Conservation (phyloP, 2,113 vertebrate genomes). For the Etia nguti region DNA sequence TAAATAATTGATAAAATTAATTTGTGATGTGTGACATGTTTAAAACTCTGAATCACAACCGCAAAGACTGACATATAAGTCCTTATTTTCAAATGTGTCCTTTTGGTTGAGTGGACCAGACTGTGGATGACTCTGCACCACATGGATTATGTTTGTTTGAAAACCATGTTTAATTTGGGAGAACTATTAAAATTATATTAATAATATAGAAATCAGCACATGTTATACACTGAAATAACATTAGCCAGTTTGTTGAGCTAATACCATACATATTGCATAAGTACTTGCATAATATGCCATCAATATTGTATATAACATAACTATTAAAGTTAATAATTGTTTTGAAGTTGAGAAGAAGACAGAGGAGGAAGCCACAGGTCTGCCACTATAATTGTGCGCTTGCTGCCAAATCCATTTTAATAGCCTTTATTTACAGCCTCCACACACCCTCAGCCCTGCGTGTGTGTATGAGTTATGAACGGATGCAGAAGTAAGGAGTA, state of each 20-base stretch:
- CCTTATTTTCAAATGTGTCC: background rate
- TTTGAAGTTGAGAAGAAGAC: background rate
- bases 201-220: background rate
- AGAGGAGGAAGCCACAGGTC: background rate
- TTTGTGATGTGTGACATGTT: background rate
- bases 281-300: background rate
- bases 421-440: constrained; percentile 41
- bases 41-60: background rate
- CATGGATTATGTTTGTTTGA: background rate
- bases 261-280: background rate
- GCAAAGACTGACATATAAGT: background rate
- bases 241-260: background rate
- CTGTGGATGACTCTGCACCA: background rate
- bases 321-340: background rate
- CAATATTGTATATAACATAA: background rate
- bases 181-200: background rate
- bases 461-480: background rate
- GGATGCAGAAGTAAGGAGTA: background rate
- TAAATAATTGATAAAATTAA: background rate
- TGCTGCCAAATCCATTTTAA: constrained; percentile 44
- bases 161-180: background rate
- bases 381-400: background rate
- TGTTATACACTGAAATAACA: background rate
- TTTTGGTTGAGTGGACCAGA: background rate
- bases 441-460: background rate